These are phyloP conservation scores for Drosophila pachea DNA, from an alignment of 1,140 invertebrate species.

Conservation along the genomic window DNA sequence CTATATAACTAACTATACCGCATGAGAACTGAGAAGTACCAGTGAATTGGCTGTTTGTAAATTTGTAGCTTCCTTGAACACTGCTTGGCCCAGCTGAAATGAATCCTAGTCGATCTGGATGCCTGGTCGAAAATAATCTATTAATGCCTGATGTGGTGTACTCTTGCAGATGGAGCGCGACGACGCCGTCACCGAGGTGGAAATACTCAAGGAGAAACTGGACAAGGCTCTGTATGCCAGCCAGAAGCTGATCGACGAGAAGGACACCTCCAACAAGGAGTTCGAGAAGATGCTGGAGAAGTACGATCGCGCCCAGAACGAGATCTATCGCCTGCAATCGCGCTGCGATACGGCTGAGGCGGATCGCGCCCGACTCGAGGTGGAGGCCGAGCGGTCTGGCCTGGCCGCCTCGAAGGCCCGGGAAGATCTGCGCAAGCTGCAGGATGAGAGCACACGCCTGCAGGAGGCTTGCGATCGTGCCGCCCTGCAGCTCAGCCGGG, in stretches of 20 bases:
- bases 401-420: slow-evolving; percentile 87
- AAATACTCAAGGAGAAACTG: slow-evolving; percentile 92
- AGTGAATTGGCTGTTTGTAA: slow-evolving; percentile 75
- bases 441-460: slow-evolving; percentile 89
- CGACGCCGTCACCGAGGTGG: slow-evolving; percentile 89
- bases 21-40: slow-evolving; percentile 66
- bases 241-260: slow-evolving; percentile 91
- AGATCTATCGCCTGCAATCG: slow-evolving; percentile 92
- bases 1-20: slow-evolving; percentile 44
- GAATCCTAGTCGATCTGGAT: neutral
- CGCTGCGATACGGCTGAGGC: slow-evolving; percentile 91
- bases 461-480: slow-evolving; percentile 93
- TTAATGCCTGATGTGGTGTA: neutral
- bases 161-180: slow-evolving; percentile 88
- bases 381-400: slow-evolving; percentile 92
- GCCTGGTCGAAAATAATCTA: neutral
- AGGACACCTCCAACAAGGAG: slow-evolving; percentile 92
- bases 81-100: slow-evolving; percentile 9
- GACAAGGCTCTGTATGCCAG: slow-evolving; percentile 90
- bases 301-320: slow-evolving; percentile 93
- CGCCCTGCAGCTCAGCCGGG: slow-evolving; percentile 88
- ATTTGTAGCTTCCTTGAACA: slow-evolving; percentile 68
- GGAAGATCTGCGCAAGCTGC: slow-evolving; percentile 91
- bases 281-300: slow-evolving; percentile 95
- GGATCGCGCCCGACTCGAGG: slow-evolving; percentile 90